Conservation (phyloP, 1,140 invertebrate species). For the Eufriesea mexicana region DNA sequence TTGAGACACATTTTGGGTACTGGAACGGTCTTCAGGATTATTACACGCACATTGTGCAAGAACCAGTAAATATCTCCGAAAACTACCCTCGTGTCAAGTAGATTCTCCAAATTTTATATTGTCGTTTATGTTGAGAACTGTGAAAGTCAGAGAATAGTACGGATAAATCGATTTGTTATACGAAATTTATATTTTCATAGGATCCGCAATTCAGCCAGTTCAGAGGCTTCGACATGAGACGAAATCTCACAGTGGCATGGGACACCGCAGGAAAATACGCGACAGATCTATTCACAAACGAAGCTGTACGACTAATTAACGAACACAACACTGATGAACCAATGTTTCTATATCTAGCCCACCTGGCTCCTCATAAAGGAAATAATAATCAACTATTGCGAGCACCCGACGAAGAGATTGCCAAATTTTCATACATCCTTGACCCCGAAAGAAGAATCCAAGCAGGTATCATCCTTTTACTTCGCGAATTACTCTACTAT, state of each 20-base stretch:
- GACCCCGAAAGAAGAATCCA: constrained; percentile 89
- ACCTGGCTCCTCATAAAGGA: constrained; percentile 91
- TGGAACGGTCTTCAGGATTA: constrained; percentile 93
- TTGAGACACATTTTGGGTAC: constrained; percentile 93
- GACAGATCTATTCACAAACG: constrained; percentile 89
- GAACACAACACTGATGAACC: constrained; percentile 85
- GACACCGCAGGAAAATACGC: constrained; percentile 86
- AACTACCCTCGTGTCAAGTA: neutral
- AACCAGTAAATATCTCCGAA: constrained; percentile 79
- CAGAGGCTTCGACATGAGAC: constrained; percentile 87
- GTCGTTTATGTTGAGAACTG: neutral
- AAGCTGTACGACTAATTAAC: constrained; percentile 87
- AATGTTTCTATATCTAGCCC: constrained; percentile 91
- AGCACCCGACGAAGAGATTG: constrained; percentile 88
- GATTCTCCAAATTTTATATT: neutral
- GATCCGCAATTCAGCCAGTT: neutral
- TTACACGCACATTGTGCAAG: constrained; percentile 87
- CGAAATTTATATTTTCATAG: neutral
- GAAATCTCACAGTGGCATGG: constrained; percentile 85
- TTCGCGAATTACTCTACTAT: neutral
- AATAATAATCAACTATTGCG: constrained; percentile 88
- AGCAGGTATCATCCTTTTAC: constrained; percentile 83
- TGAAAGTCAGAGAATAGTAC: neutral
- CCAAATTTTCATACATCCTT: constrained; percentile 89
- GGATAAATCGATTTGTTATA: neutral